These are phyloP conservation scores for Saccostrea cuccullata DNA, from an alignment of 1,140 invertebrate genomes.

Conservation along the genomic window DNA sequence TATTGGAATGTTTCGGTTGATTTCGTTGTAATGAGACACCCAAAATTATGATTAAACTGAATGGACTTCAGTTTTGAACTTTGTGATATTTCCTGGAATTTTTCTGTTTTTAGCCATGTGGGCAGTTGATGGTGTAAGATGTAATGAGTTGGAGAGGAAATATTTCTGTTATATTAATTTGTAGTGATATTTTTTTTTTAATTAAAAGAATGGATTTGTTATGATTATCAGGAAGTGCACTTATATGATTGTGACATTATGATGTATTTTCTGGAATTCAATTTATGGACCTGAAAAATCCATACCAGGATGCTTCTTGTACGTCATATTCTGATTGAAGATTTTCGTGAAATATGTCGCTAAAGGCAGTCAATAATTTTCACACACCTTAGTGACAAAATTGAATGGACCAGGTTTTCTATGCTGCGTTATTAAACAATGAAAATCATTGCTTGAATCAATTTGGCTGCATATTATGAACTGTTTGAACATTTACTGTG, in stretches of 20 bases:
- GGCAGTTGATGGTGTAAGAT: background rate
- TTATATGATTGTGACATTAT: background rate
- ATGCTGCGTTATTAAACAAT: conserved; percentile 11
- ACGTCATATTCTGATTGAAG: background rate
- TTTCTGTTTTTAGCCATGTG: background rate
- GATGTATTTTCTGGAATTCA: background rate
- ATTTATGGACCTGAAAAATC: background rate
- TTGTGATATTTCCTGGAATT: background rate
- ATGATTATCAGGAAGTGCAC: background rate
- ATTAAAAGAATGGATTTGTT: too few species aligned
- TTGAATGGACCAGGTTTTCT: background rate
- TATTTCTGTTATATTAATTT: too few species aligned
- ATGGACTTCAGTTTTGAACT: background rate
- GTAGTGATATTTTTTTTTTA: too few species aligned
- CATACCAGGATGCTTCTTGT: background rate
- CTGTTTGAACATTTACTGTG: conserved; percentile 24
- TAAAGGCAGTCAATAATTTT: conserved; percentile 2
- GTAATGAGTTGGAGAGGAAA: background rate
- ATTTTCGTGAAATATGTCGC: background rate
- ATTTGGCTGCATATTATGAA: background rate
- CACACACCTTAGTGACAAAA: background rate
- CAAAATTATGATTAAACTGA: background rate
- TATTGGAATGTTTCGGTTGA: background rate
- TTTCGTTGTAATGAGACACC: background rate
- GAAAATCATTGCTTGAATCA: background rate